Conservation (phyloP, 2,888 invertebrate species). For the Glyphotaelius pellucidus region DNA sequence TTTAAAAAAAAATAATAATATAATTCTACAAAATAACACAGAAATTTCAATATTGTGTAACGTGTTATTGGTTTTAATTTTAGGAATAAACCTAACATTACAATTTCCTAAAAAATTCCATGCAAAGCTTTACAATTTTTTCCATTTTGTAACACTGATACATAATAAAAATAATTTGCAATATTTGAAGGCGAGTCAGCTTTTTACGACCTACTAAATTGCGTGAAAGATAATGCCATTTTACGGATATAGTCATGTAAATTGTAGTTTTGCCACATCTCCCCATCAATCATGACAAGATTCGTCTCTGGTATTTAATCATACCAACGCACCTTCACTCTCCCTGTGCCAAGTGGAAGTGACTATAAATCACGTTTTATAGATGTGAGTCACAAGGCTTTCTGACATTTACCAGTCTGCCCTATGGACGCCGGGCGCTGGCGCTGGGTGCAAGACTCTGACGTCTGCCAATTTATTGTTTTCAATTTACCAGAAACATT, state of each 20-base stretch:
- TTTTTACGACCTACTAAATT: neutral
- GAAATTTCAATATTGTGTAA: too few relatives aligned
- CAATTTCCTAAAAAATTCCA: too few relatives aligned
- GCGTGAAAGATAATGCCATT: neutral
- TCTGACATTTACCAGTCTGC: neutral
- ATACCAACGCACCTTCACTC: neutral
- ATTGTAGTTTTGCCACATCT: neutral
- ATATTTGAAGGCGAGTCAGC: neutral
- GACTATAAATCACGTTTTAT: neutral
- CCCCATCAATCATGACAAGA: neutral
- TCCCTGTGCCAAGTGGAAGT: neutral
- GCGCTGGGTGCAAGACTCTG: neutral
- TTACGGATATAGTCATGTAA: neutral
- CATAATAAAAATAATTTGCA: neutral
- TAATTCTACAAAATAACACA: too few relatives aligned
- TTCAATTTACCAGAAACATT: slow-evolving; percentile 2
- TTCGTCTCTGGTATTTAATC: slow-evolving; percentile 2
- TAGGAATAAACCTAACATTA: too few relatives aligned
- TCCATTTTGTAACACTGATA: too few relatives aligned
- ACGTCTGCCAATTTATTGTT: neutral
- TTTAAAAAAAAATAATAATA: too few relatives aligned
- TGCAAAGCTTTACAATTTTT: neutral
- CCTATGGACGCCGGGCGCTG: neutral
- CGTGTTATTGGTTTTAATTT: too few relatives aligned
- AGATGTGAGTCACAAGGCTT: neutral